Base-by-base conservation (phyloP, 1,140 invertebrate species). In the Trichogramma pretiosum region DNA sequence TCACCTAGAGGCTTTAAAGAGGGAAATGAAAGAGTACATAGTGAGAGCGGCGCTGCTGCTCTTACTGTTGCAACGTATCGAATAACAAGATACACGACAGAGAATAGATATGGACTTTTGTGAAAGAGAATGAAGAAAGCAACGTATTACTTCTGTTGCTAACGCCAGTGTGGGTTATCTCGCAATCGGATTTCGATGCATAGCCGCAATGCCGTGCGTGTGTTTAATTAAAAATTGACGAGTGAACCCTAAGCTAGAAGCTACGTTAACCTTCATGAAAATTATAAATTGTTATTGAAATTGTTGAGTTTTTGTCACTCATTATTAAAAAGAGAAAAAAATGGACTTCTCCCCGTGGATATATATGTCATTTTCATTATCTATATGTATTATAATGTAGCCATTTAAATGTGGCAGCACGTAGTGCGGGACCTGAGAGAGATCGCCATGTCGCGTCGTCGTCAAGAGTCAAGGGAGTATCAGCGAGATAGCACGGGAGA, bases 351-450 rank as follows among this genome's bases (percentile, higher is more conserved):
- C n/a, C n/a, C n/a, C n/a, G n/a, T n/a, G n/a, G n/a, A n/a, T n/a
- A n/a, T 64, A 70, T 72, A 70, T 70, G 68, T 70, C 71, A 70
- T 72, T 72, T 70, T 70, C 68, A 72, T 72, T 71, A 72, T 70
- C 67, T 70, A 57, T 48, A 57, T 57, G 61, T 59, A n/a, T n/a
- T n/a, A n/a, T 63, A 69, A 70, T 59, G 56, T 50, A 57, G 55
- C 59, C 65, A 69, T 72, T 71, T 63, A 67, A 60, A 53, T 62
- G 61, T 60, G 59, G 44, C 43, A 53, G 61, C 70, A 72, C 68
- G 70, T 71, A 69, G 65, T 55, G 59, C 65, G 67, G 58, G 56
- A 57, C 59, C 39, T 53, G 49, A n/a, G n/a, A n/a, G n/a, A n/a
- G n/a, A n/a, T n/a, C 35, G 55, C 52, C 48, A 56, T 56, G 52